Conservation (phyloP, 2,113 vertebrate genomes). For the Vulpes vulpes region DNA sequence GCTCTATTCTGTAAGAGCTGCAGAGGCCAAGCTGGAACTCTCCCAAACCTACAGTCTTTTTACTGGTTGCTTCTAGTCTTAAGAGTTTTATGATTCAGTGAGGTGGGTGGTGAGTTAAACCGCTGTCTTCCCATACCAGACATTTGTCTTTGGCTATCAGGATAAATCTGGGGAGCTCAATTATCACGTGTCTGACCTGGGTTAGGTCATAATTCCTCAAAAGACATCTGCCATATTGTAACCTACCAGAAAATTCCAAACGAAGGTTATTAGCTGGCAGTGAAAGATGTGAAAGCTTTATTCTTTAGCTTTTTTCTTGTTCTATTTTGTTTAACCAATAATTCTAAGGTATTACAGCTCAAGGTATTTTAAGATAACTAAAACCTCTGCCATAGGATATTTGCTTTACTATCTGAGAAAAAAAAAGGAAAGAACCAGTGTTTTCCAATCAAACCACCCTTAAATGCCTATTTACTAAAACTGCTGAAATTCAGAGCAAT, state of each 20-base stretch:
- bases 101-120: not conserved
- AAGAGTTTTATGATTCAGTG: conserved; percentile 22
- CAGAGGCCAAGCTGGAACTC: not conserved
- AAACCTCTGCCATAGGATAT: not conserved
- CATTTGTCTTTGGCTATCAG: conserved; percentile 27
- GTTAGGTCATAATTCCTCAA: conserved; percentile 17
- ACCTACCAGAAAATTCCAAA: conserved; percentile 37
- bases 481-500: conserved; percentile 20
- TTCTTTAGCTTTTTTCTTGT: not conserved
- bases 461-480: conserved; percentile 49
- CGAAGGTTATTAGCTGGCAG: not conserved
- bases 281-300: not conserved
- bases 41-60: not conserved
- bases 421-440: not conserved
- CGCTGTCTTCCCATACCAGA: conserved; percentile 9
- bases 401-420: conserved; percentile 1
- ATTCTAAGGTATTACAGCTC: not conserved
- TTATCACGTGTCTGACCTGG: conserved; percentile 35
- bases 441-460: conserved; percentile 29
- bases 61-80: not conserved
- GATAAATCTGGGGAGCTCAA: conserved; percentile 22
- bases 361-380: conserved; percentile 23
- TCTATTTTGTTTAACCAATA: not conserved
- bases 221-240: conserved; percentile 14
- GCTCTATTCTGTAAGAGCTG: conserved; percentile 8